Base-by-base conservation (phyloP, 2,888 invertebrate genomes). In the Adelognathus sp. region DNA sequence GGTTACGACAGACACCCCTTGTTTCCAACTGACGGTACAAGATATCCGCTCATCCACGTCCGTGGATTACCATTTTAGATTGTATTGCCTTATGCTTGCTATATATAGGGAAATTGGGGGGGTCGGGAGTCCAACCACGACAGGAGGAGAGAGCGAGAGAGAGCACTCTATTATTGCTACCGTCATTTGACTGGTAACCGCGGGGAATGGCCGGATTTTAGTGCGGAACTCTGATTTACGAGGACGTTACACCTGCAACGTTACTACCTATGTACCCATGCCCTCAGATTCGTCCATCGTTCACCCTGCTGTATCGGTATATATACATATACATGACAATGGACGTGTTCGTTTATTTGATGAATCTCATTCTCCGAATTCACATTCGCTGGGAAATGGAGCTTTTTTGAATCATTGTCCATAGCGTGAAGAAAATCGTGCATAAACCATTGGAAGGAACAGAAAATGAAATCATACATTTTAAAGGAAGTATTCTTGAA, bases 191-290 rank as follows among this genome's bases (percentile, higher is more conserved):
- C 75, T 75, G 56, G 41, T 75, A 73, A 79, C 80, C 76, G 29
- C 16, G 61, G 41, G 63, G 60, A 85, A 83, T 83, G 81, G 84
- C 76, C 80, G 77, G 84, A 85, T 83, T 86, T 85, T 85, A 85
- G 83, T 84, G 84, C 80, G 46, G 58, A 71, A 67, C 77, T 81
- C 80, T 85, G 85, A 86, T 87, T 87, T 87, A 86, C 84, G 86
- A 84, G 84, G 80, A 77, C 82, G 76, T 84, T 85, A 83, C 86
- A 86, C 85, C 85, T 86, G 84, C 79, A 78, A 64, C 77, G 69
- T 60, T 54, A n/a, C n/a, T n/a, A 69, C 61, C 67, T 70, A 36
- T 29, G 60, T 54, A 64, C 46, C 14, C 50, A 60, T 46, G 24
- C 60, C 21, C 31, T 27, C 36, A 21, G 29, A 27, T 31, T 50